Percentiles rank a stretch among this genome's conserved stretches.
Conservation (phyloP, 1,140 invertebrate species). For the Hypsibius dujardini region DNA sequence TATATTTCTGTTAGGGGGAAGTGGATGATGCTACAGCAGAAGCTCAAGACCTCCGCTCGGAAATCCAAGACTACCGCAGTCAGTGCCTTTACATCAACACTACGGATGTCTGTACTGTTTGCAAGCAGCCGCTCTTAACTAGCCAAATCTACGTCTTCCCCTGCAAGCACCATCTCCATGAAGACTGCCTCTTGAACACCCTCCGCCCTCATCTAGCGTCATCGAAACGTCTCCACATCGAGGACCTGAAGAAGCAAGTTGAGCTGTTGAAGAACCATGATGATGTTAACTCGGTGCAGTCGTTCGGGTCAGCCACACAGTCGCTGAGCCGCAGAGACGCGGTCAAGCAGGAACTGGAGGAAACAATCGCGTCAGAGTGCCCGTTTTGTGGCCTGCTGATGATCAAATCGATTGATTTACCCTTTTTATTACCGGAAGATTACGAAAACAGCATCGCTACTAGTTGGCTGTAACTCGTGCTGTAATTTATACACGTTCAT, state of each 20-base stretch:
- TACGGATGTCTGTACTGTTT: constrained; percentile 59
- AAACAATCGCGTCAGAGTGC: constrained; percentile 74
- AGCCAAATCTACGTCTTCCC: constrained; percentile 83
- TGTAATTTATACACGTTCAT: too few relatives aligned
- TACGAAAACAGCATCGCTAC: too few relatives aligned
- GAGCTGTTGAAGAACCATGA: constrained; percentile 25
- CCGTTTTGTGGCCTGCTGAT: constrained; percentile 79
- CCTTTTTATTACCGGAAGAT: constrained; percentile 21
- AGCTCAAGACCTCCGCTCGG: constrained; percentile 62
- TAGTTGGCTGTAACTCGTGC: too few relatives aligned
- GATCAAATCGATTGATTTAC: constrained; percentile 40
- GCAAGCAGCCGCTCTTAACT: constrained; percentile 56
- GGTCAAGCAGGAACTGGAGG: constrained; percentile 62
- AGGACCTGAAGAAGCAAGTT: constrained; percentile 20
- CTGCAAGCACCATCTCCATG: constrained; percentile 82
- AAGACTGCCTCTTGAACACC: constrained; percentile 85
- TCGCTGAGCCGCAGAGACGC: constrained; percentile 36
- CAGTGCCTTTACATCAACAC: constrained; percentile 46
- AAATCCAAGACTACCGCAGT: constrained; percentile 67
- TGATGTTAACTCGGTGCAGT: constrained; percentile 33
- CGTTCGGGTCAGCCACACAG: not conserved
- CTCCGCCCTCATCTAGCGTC: constrained; percentile 36
- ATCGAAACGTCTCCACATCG: constrained; percentile 42
- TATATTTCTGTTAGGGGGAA: too few relatives aligned
- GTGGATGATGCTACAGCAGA: constrained; percentile 78